Base-by-base conservation (phyloP, 2,888 invertebrate genomes). In the Hemicrepidius hirtus region DNA sequence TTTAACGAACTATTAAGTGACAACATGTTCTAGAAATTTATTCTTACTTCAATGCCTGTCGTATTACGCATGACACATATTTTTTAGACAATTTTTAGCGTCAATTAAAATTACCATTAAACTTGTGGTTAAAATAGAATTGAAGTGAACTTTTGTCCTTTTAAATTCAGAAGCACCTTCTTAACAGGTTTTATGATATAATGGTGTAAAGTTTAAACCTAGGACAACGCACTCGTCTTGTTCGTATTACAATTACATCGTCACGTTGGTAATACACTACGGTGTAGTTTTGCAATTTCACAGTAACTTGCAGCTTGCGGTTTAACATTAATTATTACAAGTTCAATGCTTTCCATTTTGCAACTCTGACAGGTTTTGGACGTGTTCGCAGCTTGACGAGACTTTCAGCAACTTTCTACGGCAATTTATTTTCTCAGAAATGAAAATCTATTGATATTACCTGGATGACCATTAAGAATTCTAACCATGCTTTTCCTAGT, bases 331-430 rank as follows among this genome's bases (percentile, higher is more conserved):
- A 71, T 63, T 67, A 62, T 66, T 66, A 59, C 71, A 71, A 71
- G 71, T 71, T 71, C 71, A 71, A 71, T 71, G 71, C 53, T 67
- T 71, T 62, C 67, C 40, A 55, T 71, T 63, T 49, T 57, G 69
- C 69, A 69, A 64, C 35, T 9, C 18, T 50, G 66, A 60, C 68
- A 60, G 68, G 60, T 68, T 68, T 68, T 68, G 35, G 46, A 49
- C 32, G 68, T 35, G 46, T 60, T 59, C 21, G 5, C 41, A 35
- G 40, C 3, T n/a, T 40, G 59, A 9, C 18, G 69, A 12, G 28
- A 66, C 55, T 46, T 70, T 65, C 59, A 59, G 57, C 57, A 40
- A 66, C 66, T 71, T 66, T 71, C 71, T 68, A 68, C 49, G 16
- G 41, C 16, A 63, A 63, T 66, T 66, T 50, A 40, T 60, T 66